Evolutionary conservation across 2,113 vertebrate genomes (phyloP), one percentile per base, ranked within the genome.

Genomic region (Paraplagusia blochii): DNA sequence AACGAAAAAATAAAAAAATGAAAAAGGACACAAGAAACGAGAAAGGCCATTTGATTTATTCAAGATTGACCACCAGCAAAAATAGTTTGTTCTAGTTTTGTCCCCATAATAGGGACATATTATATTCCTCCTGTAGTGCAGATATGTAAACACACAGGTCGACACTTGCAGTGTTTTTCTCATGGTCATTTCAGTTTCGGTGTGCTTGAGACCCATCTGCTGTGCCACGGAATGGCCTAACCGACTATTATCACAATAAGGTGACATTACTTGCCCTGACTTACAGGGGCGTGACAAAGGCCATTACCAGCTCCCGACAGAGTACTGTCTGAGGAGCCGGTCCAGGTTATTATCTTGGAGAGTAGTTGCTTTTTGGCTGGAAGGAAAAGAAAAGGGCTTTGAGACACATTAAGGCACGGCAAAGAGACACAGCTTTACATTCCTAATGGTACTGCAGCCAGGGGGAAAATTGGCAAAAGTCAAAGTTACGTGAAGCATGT

Each of bases 261-360:
- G 53, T 52, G 68, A 75, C 75, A 67, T 80, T 79, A 78, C 74
- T 70, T 76, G 70, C 43, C 60, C 45, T 53, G 15, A 57, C 75
- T 72, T 74, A 83, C 65, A 64, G 82, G 82, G 81, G 45, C 54
- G 48, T 81, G 76, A 83, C 81, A 58, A 74, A 58, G 67, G 56
- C 79, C 75, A 85, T 85, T 82, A 79, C 76, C 75, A 63, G 54
- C 51, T 69, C 71, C 65, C 40, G n/a, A n/a, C n/a, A 50, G 14
- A 14, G 53, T 54, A 42, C 60, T 53, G 51, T 61, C 63, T 62
- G 63, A 79, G 63, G 22, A 56, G 63, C 49, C 29, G 8, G 50
- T 55, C 36, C 58, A 72, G 61, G 63, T 74, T 77, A 83, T 85
- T 85, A 85, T 83, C 65, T 71, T 55, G 16, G 47, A 56, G 61